phyloP scores from a whole-genome alignment of 2,888 invertebrate species.

The Chalcosyrphus nemorum region DNA sequence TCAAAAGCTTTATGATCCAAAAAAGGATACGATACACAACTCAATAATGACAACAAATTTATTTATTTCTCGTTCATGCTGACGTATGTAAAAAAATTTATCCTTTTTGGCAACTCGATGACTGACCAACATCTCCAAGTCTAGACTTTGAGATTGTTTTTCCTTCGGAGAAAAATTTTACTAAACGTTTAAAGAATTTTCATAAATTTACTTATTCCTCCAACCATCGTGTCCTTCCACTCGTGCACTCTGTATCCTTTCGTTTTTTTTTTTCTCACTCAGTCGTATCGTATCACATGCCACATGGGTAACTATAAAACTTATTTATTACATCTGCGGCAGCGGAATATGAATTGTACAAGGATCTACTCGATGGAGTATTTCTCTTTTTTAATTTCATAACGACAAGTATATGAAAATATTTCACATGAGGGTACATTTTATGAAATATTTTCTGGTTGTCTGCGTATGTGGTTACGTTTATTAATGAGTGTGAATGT shows the following conservation, averaged over 20 bases:
- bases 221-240: not conserved
- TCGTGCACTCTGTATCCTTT: no score
- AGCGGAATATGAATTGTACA: constrained; percentile 67
- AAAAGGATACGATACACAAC: no score
- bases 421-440: constrained; percentile 4
- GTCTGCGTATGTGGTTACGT: constrained; percentile 40
- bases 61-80: no score
- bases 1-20: constrained; percentile 15
- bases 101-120: not conserved
- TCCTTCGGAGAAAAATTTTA: not conserved
- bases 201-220: not conserved
- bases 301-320: constrained; percentile 53
- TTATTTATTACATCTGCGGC: constrained; percentile 71
- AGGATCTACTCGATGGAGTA: constrained; percentile 2
- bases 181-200: not conserved
- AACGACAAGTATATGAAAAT: constrained; percentile 6
- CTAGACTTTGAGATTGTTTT: not conserved
- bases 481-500: not conserved
- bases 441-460: constrained; percentile 20
- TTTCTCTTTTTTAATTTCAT: constrained; percentile 52
- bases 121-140: constrained; percentile 5
- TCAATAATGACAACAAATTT: no score
- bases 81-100: no score
- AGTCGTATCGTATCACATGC: constrained; percentile 21
- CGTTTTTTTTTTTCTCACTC: not conserved